Evolutionary conservation across 2,888 invertebrate genomes (phyloP), one percentile per base, ranked within the genome.

Genomic region (Actias luna): DNA sequence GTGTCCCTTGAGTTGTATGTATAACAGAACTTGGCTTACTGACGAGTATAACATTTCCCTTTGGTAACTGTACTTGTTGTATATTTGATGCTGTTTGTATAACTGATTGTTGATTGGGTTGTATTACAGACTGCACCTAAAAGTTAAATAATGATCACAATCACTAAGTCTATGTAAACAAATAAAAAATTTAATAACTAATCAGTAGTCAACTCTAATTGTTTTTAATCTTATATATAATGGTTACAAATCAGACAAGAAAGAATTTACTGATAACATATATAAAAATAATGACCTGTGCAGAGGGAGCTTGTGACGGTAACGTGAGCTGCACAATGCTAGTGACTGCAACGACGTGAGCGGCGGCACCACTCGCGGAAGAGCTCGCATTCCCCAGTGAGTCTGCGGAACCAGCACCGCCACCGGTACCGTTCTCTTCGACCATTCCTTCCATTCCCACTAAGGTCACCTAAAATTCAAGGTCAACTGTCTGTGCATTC

Each of bases 61-160:
- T 98, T 72, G 96, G 95, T 85, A 98, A 93, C 84, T 95, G 94
- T 83, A 97, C 95, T 76, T 96, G 95, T 84, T 96, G 96, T 75
- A 96, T 94, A 84, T 96, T 97, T 62, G 97, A 95, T 70, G 98
- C 97, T 68, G 97, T 97, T 93, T 99, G 98, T 87, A 99, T 98
- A 62, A 98, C 98, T 72, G 98, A 98, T 85, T 98, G 98, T 86
- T 98, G 98, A 88, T 98, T 98, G 69, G 98, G 96, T 93, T 99
- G 98, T 87, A 98, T 98, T 69, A 98, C 98, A 77, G 98, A 98
- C 90, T 98, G 98, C 70, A 97, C 97, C 96, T 98, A 93, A 63
- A 94, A 89, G 65, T 59, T 39, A 58, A 29, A 29, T 29, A 2
- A 52, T 18, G 29, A 29, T 27, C 14, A 55, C 29, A 55, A 55